Conservation (phyloP, 2,797 vertebrate genomes). For the Gymnoscopelus braueri region DNA sequence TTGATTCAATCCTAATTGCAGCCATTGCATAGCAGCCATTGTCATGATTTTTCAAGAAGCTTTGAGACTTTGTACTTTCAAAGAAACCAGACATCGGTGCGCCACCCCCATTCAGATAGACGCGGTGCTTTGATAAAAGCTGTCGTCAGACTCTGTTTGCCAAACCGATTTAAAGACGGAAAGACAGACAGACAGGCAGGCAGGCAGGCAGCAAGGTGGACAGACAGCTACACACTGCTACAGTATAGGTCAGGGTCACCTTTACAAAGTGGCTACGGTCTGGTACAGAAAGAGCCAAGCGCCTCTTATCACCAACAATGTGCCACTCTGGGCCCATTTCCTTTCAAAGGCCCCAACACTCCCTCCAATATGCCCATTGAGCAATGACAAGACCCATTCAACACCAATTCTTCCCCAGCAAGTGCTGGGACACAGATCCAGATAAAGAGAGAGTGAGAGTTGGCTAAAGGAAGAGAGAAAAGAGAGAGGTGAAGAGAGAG, state of each 20-base stretch:
- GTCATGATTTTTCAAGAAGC: slow-evolving; percentile 30
- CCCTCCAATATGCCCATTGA: slow-evolving; percentile 67
- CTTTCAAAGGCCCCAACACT: slow-evolving; percentile 70
- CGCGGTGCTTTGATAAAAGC: slow-evolving; percentile 65
- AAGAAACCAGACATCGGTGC: slow-evolving; percentile 45
- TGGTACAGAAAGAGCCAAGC: slow-evolving; percentile 63
- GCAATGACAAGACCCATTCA: slow-evolving; percentile 72
- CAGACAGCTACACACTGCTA: slow-evolving; percentile 39
- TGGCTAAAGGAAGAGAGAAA: slow-evolving; percentile 56
- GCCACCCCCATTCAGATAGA: slow-evolving; percentile 60
- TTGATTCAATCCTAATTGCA: slow-evolving; percentile 52
- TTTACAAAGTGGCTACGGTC: slow-evolving; percentile 67
- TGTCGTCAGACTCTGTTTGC: slow-evolving; percentile 71
- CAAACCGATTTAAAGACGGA: slow-evolving; percentile 67
- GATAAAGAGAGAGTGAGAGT: slow-evolving; percentile 67
- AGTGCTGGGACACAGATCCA: slow-evolving; percentile 69
- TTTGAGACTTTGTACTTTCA: slow-evolving; percentile 38
- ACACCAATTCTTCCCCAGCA: slow-evolving; percentile 66
- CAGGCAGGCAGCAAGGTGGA: slow-evolving; percentile 46
- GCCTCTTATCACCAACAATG: slow-evolving; percentile 79
- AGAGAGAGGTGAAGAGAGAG: slow-evolving; percentile 57
- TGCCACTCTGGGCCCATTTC: slow-evolving; percentile 71
- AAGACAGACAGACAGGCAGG: slow-evolving; percentile 62
- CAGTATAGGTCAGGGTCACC: slow-evolving; percentile 65
- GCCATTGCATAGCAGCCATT: slow-evolving; percentile 53